phyloP scores from a whole-genome alignment of 1,140 invertebrate species.

The Drosophila tristis region DNA sequence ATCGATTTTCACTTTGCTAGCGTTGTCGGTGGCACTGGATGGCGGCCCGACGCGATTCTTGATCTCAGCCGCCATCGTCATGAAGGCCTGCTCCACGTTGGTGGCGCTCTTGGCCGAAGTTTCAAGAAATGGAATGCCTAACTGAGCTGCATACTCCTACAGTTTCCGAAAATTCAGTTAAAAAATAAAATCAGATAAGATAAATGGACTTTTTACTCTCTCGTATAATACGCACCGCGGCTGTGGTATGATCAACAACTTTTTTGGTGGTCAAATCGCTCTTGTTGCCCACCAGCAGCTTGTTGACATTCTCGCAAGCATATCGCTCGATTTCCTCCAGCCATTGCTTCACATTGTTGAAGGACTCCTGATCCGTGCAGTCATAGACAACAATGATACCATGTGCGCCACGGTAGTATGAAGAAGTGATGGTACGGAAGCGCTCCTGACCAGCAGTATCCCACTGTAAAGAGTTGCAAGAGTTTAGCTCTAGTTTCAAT shows the following conservation, averaged over 20 bases:
- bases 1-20: conserved; percentile 93
- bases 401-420: conserved; percentile 99
- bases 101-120: conserved; percentile 99
- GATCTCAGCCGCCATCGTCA: conserved; percentile 99
- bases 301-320: conserved; percentile 99
- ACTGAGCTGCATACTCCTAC: conserved; percentile 98
- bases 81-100: conserved; percentile 99
- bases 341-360: conserved; percentile 99
- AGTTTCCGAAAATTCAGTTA: conserved; percentile 15
- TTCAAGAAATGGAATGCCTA: conserved; percentile 98
- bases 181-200: background rate
- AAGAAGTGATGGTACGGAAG: conserved; percentile 99
- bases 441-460: conserved; percentile 99
- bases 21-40: conserved; percentile 89
- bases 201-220: too few species aligned
- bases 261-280: conserved; percentile 98
- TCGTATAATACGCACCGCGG: conserved; percentile 87
- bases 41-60: conserved; percentile 97
- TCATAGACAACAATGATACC: conserved; percentile 99
- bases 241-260: conserved; percentile 96
- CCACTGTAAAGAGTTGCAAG: conserved; percentile 87
- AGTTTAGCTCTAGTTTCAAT: background rate
- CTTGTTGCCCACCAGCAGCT: conserved; percentile 99
- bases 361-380: conserved; percentile 99
- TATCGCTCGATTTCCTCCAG: conserved; percentile 99